Conservation (phyloP, 2,888 invertebrate species). For the Drosophila histrio region DNA sequence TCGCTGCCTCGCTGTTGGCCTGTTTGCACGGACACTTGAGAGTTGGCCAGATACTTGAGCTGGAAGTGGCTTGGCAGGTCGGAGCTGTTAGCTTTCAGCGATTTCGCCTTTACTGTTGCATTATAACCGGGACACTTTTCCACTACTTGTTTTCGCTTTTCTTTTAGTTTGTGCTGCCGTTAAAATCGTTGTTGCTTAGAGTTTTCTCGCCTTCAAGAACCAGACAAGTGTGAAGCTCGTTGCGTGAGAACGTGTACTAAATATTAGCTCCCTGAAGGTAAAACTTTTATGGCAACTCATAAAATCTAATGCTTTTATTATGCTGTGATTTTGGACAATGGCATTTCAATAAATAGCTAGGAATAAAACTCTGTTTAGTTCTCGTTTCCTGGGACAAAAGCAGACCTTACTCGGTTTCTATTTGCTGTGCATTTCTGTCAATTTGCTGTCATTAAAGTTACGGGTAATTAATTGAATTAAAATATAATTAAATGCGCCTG, state of each 20-base stretch:
- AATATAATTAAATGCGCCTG: conserved; percentile 34
- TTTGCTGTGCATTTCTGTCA: not conserved
- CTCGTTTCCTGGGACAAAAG: not conserved
- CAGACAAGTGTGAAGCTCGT: conserved; percentile 1
- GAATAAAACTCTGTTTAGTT: not conserved
- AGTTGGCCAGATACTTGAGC: not conserved
- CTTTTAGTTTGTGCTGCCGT: not conserved
- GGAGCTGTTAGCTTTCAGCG: not conserved
- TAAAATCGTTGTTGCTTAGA: not conserved
- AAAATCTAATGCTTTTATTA: conserved; percentile 23
- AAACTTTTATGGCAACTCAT: conserved; percentile 29
- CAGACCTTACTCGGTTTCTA: not conserved
- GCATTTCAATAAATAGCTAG: conserved; percentile 9
- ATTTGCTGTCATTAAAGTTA: conserved; percentile 19
- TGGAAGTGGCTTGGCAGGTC: not conserved
- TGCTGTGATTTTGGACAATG: conserved; percentile 15
- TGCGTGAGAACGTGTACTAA: conserved; percentile 8
- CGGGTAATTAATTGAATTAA: conserved; percentile 44
- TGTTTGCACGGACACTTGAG: not conserved
- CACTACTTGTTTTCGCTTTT: not conserved
- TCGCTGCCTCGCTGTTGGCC: not conserved
- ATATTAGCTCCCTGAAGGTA: conserved; percentile 13
- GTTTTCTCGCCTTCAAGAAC: not conserved
- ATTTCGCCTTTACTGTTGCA: conserved; percentile 10
- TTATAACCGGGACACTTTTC: conserved; percentile 7